These are phyloP conservation scores for Strigamia crassipes DNA, from an alignment of 2,888 invertebrate genomes.

Conservation along the genomic window DNA sequence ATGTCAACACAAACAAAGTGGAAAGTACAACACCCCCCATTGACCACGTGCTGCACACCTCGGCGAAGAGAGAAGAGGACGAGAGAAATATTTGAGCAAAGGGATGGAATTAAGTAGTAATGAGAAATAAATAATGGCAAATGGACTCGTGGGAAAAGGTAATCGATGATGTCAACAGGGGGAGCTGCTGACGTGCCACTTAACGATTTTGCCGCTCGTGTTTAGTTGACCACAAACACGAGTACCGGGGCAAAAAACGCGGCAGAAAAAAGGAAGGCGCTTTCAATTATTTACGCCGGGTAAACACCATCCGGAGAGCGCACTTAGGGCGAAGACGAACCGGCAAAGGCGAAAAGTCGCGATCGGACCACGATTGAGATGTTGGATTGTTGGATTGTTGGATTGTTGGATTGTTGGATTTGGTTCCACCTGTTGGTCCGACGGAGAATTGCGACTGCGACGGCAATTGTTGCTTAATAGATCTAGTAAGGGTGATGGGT, in stretches of 20 bases:
- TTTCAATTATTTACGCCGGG: constrained; percentile 23
- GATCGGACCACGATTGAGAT: too few relatives aligned
- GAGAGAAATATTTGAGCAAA: not conserved
- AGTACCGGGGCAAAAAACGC: not conserved
- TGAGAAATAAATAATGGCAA: constrained; percentile 29
- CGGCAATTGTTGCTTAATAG: not conserved
- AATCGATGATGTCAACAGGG: constrained; percentile 31
- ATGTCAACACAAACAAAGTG: not conserved
- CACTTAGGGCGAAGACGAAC: not conserved
- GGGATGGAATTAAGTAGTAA: constrained; percentile 7
- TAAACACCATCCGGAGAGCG: constrained; percentile 7
- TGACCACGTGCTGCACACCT: too few relatives aligned
- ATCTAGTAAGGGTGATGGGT: too few relatives aligned
- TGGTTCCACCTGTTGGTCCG: too few relatives aligned
- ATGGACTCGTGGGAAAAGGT: constrained; percentile 3
- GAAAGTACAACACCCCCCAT: not conserved
- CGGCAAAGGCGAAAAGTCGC: not conserved
- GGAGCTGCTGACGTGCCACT: constrained; percentile 33
- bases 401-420: too few relatives aligned
- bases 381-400: too few relatives aligned
- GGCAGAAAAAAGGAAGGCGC: not conserved
- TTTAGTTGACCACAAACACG: constrained; percentile 31
- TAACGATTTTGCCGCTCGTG: constrained; percentile 31
- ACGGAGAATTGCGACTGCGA: too few relatives aligned
- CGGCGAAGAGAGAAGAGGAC: too few relatives aligned